phyloP scores from a whole-genome alignment of 2,888 invertebrate species.

The Phymatocera aterrima region DNA sequence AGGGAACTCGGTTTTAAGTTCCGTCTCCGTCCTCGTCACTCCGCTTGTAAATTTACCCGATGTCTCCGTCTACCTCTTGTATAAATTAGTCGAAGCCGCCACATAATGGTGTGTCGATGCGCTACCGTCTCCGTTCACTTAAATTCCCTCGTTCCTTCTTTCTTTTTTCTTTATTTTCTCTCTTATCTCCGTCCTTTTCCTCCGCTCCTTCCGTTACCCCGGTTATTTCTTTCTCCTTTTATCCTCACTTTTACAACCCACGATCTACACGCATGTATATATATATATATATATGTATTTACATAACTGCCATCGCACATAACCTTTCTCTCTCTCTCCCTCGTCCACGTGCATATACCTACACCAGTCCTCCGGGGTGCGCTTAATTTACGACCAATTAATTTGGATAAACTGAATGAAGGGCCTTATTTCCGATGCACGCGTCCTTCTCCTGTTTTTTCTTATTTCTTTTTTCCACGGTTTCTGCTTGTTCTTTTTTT shows the following conservation, averaged over 20 bases:
- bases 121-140: slow-evolving; percentile 68
- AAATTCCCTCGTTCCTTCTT: slow-evolving; percentile 45
- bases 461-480: background rate
- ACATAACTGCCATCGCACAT: slow-evolving; percentile 23
- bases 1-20: slow-evolving; percentile 68
- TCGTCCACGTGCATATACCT: slow-evolving; percentile 57
- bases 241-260: slow-evolving; percentile 34
- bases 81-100: slow-evolving; percentile 74
- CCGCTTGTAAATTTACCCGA: slow-evolving; percentile 65
- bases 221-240: slow-evolving; percentile 44
- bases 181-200: slow-evolving; percentile 27
- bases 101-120: slow-evolving; percentile 75
- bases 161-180: slow-evolving; percentile 22
- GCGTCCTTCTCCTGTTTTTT: slow-evolving; percentile 68
- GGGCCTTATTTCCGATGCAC: slow-evolving; percentile 70
- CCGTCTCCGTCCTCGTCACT: slow-evolving; percentile 53
- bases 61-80: slow-evolving; percentile 72
- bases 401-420: slow-evolving; percentile 74
- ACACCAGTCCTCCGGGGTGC: slow-evolving; percentile 60
- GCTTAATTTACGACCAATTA: slow-evolving; percentile 75
- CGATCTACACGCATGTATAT: slow-evolving; percentile 32
- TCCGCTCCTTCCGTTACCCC: slow-evolving; percentile 51
- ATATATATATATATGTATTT: slow-evolving; percentile 23
- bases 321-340: slow-evolving; percentile 46
- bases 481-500: background rate